A percentile compares a stretch with the other conserved stretches of the same genome.
phyloP scores from a whole-genome alignment of 1,140 invertebrate genomes.

The Dryas iulia region DNA sequence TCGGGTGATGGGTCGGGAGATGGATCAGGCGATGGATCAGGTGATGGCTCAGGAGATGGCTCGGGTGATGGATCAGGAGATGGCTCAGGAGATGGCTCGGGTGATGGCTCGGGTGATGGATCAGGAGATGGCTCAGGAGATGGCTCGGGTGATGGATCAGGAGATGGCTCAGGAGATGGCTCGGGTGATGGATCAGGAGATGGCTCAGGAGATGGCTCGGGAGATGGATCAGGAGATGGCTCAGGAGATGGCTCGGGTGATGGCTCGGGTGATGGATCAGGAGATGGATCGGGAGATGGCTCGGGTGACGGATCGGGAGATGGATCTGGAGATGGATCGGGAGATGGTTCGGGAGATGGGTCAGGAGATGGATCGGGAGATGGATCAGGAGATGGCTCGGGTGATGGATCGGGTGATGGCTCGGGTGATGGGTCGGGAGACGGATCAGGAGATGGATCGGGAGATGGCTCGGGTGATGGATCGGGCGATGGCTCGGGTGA shows the following conservation, averaged over 20 bases:
- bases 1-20: too few relatives aligned
- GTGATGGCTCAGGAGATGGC: too few relatives aligned
- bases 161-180: too few relatives aligned
- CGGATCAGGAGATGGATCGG: background rate
- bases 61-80: too few relatives aligned
- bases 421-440: background rate
- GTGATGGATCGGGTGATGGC: background rate
- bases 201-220: background rate
- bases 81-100: too few relatives aligned
- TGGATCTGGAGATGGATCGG: background rate
- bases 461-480: background rate
- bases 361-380: background rate
- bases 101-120: too few relatives aligned
- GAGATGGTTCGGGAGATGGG: background rate
- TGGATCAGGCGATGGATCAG: too few relatives aligned
- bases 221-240: background rate
- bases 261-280: background rate
- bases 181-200: background rate
- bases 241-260: background rate
- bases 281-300: background rate
- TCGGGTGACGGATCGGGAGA: background rate
- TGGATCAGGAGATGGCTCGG: background rate
- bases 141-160: too few relatives aligned
- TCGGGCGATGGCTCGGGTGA: background rate
- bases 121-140: too few relatives aligned